Conservation (phyloP, 2,888 invertebrate species). For the Nomada ruficornis region DNA sequence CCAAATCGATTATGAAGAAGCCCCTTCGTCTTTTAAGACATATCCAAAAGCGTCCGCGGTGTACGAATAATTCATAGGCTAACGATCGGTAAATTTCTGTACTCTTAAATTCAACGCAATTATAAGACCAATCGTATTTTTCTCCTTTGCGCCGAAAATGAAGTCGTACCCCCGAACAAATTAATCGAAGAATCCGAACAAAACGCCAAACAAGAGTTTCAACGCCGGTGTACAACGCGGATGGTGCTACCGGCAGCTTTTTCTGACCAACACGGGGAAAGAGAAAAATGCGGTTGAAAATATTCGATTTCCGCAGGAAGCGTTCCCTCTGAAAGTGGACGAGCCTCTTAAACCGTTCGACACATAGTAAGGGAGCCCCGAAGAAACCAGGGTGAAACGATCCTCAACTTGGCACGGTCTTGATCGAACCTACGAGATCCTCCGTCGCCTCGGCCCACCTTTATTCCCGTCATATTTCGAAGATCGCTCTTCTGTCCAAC, state of each 20-base stretch:
- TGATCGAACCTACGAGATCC: slow-evolving; percentile 35
- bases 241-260: slow-evolving; percentile 21
- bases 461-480: slow-evolving; percentile 36
- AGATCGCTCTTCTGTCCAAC: slow-evolving; percentile 14
- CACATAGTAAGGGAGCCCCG: slow-evolving; percentile 55
- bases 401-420: slow-evolving; percentile 62
- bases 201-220: slow-evolving; percentile 12
- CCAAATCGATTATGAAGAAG: too few species aligned
- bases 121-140: too few species aligned
- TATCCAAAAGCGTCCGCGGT: too few species aligned
- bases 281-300: slow-evolving; percentile 63
- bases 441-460: slow-evolving; percentile 25
- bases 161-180: too few species aligned
- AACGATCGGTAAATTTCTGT: too few species aligned
- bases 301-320: slow-evolving; percentile 66
- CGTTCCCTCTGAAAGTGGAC: slow-evolving; percentile 56
- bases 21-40: too few species aligned
- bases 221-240: slow-evolving; percentile 8
- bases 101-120: too few species aligned
- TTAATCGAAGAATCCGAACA: slow-evolving; percentile 7
- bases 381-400: slow-evolving; percentile 54
- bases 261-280: slow-evolving; percentile 23
- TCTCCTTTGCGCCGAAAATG: too few species aligned
- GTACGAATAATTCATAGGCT: too few species aligned
- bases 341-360: slow-evolving; percentile 64